Percentiles rank a stretch among this genome's conserved stretches.
Evolutionary conservation across 2,888 invertebrate species (phyloP).

Genomic region (Melinaea marsaeus): DNA sequence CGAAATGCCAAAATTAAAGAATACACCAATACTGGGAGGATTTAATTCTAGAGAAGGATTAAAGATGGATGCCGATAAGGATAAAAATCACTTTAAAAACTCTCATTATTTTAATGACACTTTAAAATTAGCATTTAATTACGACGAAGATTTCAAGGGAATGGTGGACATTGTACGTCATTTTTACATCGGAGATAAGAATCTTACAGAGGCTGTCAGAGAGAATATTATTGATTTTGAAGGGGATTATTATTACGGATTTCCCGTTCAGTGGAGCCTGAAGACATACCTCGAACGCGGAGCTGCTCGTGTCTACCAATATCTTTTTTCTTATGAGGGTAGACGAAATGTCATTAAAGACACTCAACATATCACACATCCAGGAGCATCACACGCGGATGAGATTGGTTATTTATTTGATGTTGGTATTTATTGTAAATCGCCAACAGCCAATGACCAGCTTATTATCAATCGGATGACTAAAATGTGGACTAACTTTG

Average conservation of each 20-base stretch:
- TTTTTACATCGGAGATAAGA: conserved; percentile 30
- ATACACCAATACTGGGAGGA: conserved; percentile 46
- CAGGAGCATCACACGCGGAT: conserved; percentile 48
- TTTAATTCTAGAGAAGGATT: conserved; percentile 43
- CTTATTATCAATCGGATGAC: conserved; percentile 51
- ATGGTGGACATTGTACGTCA: conserved; percentile 21
- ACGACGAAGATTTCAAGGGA: conserved; percentile 25
- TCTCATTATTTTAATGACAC: conserved; percentile 29
- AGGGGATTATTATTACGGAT: conserved; percentile 47
- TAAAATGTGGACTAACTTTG: conserved; percentile 62
- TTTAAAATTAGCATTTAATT: conserved; percentile 18
- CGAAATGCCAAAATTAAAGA: conserved; percentile 38
- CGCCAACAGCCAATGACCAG: conserved; percentile 41
- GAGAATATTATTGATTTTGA: conserved; percentile 41
- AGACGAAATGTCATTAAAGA: conserved; percentile 38
- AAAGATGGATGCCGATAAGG: conserved; percentile 30
- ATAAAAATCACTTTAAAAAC: conserved; percentile 33
- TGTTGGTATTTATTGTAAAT: conserved; percentile 12
- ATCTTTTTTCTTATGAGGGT: conserved; percentile 52
- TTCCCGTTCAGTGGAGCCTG: conserved; percentile 47
- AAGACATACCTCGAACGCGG: conserved; percentile 30
- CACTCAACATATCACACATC: conserved; percentile 32
- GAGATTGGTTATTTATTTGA: conserved; percentile 55
- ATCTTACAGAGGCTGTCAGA: conserved; percentile 21
- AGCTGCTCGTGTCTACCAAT: conserved; percentile 42